phyloP scores from a whole-genome alignment of 1,140 invertebrate species.

The Portunus trituberculatus region DNA sequence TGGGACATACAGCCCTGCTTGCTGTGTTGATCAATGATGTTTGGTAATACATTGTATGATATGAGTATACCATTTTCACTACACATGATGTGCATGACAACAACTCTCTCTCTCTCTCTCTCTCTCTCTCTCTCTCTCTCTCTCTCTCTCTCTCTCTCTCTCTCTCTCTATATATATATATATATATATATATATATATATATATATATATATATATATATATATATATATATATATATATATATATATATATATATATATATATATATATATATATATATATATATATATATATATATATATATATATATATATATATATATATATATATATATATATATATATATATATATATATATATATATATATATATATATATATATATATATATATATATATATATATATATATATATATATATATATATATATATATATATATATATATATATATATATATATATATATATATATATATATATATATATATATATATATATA shows the following conservation, averaged over 20 bases:
- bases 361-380: slow-evolving; percentile 27
- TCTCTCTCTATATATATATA: too few relatives aligned
- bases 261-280: slow-evolving; percentile 45
- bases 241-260: neutral
- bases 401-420: slow-evolving; percentile 36
- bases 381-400: slow-evolving; percentile 22
- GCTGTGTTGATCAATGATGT: too few relatives aligned
- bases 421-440: neutral
- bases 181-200: slow-evolving; percentile 33
- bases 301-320: slow-evolving; percentile 51
- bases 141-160: neutral
- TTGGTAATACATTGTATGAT: too few relatives aligned
- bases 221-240: neutral
- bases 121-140: neutral
- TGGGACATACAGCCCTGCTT: too few relatives aligned
- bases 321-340: neutral
- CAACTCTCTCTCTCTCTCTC: too few relatives aligned
- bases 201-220: slow-evolving; percentile 41
- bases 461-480: neutral
- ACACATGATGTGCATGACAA: too few relatives aligned
- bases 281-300: slow-evolving; percentile 30
- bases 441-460: neutral
- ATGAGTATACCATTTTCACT: too few relatives aligned
- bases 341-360: neutral
- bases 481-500: neutral